Base-by-base conservation (phyloP, 2,113 vertebrate species). In the Cromileptes altivelis region DNA sequence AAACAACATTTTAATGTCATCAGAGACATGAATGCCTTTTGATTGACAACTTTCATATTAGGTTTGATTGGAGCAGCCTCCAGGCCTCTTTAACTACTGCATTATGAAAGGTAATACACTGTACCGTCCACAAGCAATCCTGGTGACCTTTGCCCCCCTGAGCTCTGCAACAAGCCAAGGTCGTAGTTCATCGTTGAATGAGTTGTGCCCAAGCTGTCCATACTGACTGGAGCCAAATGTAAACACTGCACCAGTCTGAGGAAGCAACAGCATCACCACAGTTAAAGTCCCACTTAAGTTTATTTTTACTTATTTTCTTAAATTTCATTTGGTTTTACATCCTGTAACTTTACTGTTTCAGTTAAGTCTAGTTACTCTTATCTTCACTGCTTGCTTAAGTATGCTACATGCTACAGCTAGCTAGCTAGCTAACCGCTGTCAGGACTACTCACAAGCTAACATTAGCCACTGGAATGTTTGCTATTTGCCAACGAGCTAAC, bases 151-250 rank as follows among this genome's bases (percentile, higher is more conserved):
- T 95, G 91, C 23, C 89, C 97, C 91, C 97, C 95, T 96, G 95
- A 97, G 50, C 96, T 96, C 88, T 95, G 67, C 96, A 91, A 98
- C 96, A 82, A 97, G 96, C 78, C 96, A 96, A 68, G 97, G 97
- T 57, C 95, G 96, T 91, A 97, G 96, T 87, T 98, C 97, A 91
- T 98, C 95, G 62, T 88, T 94, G 25, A 96, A 96, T 33, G 96
- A 97, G 80, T 98, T 98, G 93, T 98, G 97, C 60, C 97, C 97
- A 88, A 98, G 94, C 82, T 98, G 97, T 56, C 97, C 97, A 91
- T 96, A 96, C 37, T 94, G 94, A 89, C 97, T 97, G 86, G 96
- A 97, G 92, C 97, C 97, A 93, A 98, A 98, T 27, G 97, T 98
- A 87, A 97, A 98, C 67, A 98, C 97, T 2, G 94, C 95, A 71